A percentile compares a stretch with the other conserved stretches of the same genome.
Conservation (phyloP, 1,140 invertebrate species). For the Drosophila kanapiae region DNA sequence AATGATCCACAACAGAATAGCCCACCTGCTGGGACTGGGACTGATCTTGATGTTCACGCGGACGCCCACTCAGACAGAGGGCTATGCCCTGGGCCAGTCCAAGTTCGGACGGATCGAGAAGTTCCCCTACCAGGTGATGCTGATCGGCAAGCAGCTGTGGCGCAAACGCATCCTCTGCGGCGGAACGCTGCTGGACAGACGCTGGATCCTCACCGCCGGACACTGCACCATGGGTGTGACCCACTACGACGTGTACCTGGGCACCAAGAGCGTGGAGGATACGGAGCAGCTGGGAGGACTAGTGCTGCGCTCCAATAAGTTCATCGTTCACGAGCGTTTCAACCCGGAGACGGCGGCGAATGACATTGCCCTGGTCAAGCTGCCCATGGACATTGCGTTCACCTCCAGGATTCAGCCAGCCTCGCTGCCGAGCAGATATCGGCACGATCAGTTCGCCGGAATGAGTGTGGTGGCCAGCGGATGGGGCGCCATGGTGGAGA, state of each 20-base stretch:
- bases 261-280: constrained; percentile 76
- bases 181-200: constrained; percentile 90
- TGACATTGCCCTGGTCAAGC: constrained; percentile 80
- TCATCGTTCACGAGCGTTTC: constrained; percentile 77
- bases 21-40: constrained; percentile 23
- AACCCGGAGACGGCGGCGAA: constrained; percentile 75
- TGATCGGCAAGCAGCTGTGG: constrained; percentile 83
- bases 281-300: constrained; percentile 63
- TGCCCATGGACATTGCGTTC: constrained; percentile 66
- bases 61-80: constrained; percentile 17
- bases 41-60: constrained; percentile 42
- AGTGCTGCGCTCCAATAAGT: constrained; percentile 76
- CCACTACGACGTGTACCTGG: constrained; percentile 79
- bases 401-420: constrained; percentile 75
- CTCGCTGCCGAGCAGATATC: constrained; percentile 45
- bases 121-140: constrained; percentile 84
- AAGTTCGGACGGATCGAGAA: constrained; percentile 81
- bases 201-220: constrained; percentile 91
- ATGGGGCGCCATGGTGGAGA: constrained; percentile 77
- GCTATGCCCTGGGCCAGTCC: constrained; percentile 76
- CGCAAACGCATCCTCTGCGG: constrained; percentile 88
- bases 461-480: constrained; percentile 78
- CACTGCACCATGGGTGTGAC: constrained; percentile 89
- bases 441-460: constrained; percentile 66
- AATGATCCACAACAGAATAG: constrained; percentile 49